phyloP scores from a whole-genome alignment of 2,797 vertebrate species.

The Lates japonicus region DNA sequence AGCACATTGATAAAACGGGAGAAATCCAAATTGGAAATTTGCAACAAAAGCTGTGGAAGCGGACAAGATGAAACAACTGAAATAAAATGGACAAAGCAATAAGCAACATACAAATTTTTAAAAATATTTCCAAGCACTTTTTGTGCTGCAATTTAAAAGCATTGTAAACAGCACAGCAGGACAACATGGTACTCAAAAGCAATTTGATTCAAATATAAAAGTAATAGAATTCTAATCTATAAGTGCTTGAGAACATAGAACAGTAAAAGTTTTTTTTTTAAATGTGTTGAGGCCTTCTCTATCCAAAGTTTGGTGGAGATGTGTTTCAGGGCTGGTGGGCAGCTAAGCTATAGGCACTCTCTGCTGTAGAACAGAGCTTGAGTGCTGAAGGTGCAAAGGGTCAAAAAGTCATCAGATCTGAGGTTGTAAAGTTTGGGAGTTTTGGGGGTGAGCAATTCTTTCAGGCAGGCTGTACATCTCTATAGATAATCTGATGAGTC shows the following conservation, averaged over 20 bases:
- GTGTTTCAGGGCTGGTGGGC: slow-evolving; percentile 7
- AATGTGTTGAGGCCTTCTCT: background rate
- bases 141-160: background rate
- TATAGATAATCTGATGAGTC: slow-evolving; percentile 10
- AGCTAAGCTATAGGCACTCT: background rate
- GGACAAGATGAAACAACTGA: background rate
- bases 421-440: slow-evolving; percentile 4
- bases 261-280: background rate
- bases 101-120: background rate
- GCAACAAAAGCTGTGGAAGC: background rate
- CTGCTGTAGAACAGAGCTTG: slow-evolving; percentile 14
- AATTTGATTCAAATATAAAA: background rate
- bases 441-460: background rate
- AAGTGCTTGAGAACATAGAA: background rate
- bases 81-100: background rate
- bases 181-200: background rate
- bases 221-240: background rate
- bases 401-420: slow-evolving; percentile 24
- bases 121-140: background rate
- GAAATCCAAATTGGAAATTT: background rate
- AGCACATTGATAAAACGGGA: background rate
- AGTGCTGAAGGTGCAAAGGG: slow-evolving; percentile 30
- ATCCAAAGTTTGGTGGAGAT: background rate
- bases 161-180: background rate
- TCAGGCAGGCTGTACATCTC: slow-evolving; percentile 5